Percentiles rank a stretch among this genome's conserved stretches.
These are phyloP conservation scores for Spilosoma lubricipeda DNA, from an alignment of 2,888 invertebrate species.

Conservation along the genomic window DNA sequence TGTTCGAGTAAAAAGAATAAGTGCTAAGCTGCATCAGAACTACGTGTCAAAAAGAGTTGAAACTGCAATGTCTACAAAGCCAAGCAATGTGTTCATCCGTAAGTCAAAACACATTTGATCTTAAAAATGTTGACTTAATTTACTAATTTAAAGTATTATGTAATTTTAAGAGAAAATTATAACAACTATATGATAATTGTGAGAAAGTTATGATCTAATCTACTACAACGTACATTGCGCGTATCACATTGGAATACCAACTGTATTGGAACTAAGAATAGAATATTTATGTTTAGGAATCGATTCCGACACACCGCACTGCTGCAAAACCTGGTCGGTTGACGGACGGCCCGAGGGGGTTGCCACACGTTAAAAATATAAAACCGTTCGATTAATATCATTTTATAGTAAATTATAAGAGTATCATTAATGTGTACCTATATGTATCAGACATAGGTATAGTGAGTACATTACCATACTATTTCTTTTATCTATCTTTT, in stretches of 20 bases:
- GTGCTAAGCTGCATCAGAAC: neutral
- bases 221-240: neutral
- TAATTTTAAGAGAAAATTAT: neutral
- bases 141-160: neutral
- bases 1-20: neutral
- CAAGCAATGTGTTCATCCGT: neutral
- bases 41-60: neutral
- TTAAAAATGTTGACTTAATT: neutral
- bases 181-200: neutral
- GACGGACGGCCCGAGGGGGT: too few relatives aligned
- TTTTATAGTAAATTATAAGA: neutral
- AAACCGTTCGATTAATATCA: neutral
- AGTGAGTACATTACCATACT: conserved; percentile 15
- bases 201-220: neutral
- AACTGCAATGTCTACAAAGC: neutral
- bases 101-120: neutral
- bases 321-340: too few relatives aligned
- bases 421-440: neutral
- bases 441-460: neutral
- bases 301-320: too few relatives aligned
- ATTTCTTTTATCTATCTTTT: too few relatives aligned
- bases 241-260: neutral
- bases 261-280: neutral
- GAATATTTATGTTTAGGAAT: neutral
- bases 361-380: too few relatives aligned